phyloP scores from a whole-genome alignment of 2,113 vertebrate species.

The Malurus melanocephalus region DNA sequence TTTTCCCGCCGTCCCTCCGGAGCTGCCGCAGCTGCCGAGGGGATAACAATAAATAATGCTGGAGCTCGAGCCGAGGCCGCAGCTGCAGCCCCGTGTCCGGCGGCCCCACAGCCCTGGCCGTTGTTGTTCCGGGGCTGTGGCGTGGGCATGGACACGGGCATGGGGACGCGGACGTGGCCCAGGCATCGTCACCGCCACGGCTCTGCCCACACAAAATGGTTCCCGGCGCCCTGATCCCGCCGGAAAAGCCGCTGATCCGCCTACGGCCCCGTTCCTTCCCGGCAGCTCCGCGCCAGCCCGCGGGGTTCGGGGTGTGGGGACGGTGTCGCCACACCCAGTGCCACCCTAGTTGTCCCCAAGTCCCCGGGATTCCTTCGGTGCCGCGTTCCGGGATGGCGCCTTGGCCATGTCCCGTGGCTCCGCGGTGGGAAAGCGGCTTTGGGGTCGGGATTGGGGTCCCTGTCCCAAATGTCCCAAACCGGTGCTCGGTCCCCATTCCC shows the following conservation, averaged over 20 bases:
- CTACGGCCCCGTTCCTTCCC: fast-evolving
- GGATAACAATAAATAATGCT: slow-evolving; percentile 19
- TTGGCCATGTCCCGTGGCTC: fast-evolving
- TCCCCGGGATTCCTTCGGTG: fast-evolving
- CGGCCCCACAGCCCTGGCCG: not conserved
- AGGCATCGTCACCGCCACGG: fast-evolving
- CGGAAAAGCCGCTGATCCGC: not conserved
- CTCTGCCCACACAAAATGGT: not conserved
- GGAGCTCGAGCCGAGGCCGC: not conserved
- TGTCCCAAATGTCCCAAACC: not conserved
- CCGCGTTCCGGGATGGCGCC: fast-evolving
- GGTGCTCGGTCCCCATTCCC: fast-evolving
- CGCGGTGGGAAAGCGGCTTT: fast-evolving
- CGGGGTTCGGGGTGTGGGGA: not conserved
- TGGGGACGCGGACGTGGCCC: not conserved
- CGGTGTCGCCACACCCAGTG: fast-evolving
- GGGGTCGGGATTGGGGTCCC: fast-evolving
- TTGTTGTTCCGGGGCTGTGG: not conserved
- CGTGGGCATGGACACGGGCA: not conserved
- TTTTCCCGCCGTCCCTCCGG: not conserved
- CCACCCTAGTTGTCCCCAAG: not conserved
- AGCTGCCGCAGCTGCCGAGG: not conserved
- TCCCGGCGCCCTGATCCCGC: not conserved
- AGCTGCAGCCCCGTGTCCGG: not conserved
- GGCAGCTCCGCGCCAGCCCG: fast-evolving